Percentiles rank a stretch among this genome's conserved stretches.
Evolutionary conservation across 2,113 vertebrate genomes (phyloP).

Genomic region (Scomber colias): DNA sequence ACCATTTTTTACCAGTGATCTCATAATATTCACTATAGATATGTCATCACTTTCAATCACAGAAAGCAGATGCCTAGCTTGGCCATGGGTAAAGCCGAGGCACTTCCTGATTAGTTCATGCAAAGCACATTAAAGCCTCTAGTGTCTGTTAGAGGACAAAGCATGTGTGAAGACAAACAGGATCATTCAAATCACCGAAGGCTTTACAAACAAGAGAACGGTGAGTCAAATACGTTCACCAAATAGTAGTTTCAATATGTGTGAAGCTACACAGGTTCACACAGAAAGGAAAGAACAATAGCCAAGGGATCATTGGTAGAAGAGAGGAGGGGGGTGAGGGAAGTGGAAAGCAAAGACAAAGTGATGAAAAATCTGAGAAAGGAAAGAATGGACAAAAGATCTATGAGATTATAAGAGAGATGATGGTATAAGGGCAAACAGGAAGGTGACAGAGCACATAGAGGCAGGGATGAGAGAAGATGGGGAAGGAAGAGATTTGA

Average conservation of each 20-base stretch:
- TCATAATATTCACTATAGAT: too few species aligned
- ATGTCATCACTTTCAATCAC: too few species aligned
- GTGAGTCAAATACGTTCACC: too few species aligned
- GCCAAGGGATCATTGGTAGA: too few species aligned
- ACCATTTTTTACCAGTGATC: too few species aligned
- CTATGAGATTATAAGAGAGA: neutral
- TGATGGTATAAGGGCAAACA: slow-evolving; percentile 1
- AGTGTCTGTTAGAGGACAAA: too few species aligned
- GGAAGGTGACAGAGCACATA: neutral
- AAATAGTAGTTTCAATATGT: neutral
- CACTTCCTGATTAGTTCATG: too few species aligned
- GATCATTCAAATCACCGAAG: neutral
- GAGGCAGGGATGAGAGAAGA: neutral
- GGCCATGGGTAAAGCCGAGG: too few species aligned
- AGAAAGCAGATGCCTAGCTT: too few species aligned
- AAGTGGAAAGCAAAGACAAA: neutral
- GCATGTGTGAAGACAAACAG: neutral
- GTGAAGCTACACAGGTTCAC: neutral
- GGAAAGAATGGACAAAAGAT: neutral
- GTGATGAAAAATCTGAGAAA: neutral
- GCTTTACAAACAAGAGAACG: neutral
- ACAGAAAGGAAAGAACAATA: neutral
- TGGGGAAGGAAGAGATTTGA: slow-evolving; percentile 10
- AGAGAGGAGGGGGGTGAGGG: too few species aligned
- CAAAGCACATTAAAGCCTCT: too few species aligned